phyloP scores from a whole-genome alignment of 2,888 invertebrate genomes.

The Lasius fuliginosus region DNA sequence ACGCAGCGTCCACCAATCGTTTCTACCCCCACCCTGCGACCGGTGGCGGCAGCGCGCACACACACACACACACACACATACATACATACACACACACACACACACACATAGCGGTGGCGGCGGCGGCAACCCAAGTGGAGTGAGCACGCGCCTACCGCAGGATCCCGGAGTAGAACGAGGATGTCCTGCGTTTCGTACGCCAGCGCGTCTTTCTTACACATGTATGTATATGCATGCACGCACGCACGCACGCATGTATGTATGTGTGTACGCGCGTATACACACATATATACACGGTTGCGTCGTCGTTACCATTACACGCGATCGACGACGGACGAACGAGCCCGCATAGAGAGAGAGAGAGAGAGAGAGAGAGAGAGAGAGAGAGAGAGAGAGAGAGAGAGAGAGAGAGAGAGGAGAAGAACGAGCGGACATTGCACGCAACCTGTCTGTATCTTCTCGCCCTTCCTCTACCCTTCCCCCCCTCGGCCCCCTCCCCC shows the following conservation, averaged over 20 bases:
- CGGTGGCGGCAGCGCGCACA: constrained; percentile 66
- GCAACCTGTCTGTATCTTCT: constrained; percentile 63
- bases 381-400: too few species aligned
- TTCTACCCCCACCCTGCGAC: constrained; percentile 76
- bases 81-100: background rate
- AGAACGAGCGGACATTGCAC: constrained; percentile 55
- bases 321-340: constrained; percentile 45
- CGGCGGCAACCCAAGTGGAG: constrained; percentile 53
- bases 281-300: background rate
- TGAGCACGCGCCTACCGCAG: constrained; percentile 72
- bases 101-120: constrained; percentile 58
- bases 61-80: too few species aligned
- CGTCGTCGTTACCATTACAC: constrained; percentile 46
- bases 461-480: constrained; percentile 36
- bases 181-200: constrained; percentile 54
- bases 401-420: constrained; percentile 34
- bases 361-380: too few species aligned
- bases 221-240: constrained; percentile 7
- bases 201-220: constrained; percentile 42
- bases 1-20: constrained; percentile 83
- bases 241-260: background rate
- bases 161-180: constrained; percentile 54
- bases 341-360: background rate
- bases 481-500: background rate
- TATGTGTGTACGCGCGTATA: constrained; percentile 15